Conservation (phyloP, 2,888 invertebrate species). For the Hetaerina titia region DNA sequence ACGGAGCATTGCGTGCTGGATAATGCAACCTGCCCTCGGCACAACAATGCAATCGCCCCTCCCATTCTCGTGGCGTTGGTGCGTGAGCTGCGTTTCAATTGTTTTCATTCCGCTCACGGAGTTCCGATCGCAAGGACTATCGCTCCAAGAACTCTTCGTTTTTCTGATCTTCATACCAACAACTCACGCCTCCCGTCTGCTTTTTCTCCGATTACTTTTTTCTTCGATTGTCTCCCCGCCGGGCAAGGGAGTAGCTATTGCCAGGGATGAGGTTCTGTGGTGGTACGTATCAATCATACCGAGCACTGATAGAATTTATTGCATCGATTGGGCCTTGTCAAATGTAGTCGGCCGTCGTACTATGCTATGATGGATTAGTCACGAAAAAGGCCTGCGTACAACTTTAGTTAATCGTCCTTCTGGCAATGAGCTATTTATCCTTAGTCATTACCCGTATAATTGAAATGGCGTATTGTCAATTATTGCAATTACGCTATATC, state of each 20-base stretch:
- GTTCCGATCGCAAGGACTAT: not conserved
- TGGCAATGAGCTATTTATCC: too few relatives aligned
- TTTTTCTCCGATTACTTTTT: not conserved
- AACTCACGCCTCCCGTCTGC: not conserved
- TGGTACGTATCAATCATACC: not conserved
- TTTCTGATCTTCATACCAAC: slow-evolving; percentile 23
- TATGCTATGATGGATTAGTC: too few relatives aligned
- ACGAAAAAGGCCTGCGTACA: too few relatives aligned
- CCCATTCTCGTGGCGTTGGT: not conserved
- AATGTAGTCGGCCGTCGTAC: too few relatives aligned
- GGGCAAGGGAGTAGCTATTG: not conserved
- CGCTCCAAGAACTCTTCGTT: not conserved
- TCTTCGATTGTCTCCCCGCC: not conserved
- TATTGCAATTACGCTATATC: too few relatives aligned
- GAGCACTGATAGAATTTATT: not conserved
- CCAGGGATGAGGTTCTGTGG: not conserved
- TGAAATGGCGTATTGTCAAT: too few relatives aligned
- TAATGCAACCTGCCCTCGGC: not conserved
- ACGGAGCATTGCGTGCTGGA: not conserved
- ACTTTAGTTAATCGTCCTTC: too few relatives aligned
- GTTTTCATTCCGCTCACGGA: slow-evolving; percentile 62
- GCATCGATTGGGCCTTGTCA: too few relatives aligned
- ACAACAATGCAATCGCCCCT: slow-evolving; percentile 33
- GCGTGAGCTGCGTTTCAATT: slow-evolving; percentile 43
- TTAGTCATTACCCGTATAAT: too few relatives aligned